These are phyloP conservation scores for Albula glossodonta DNA, from an alignment of 2,113 vertebrate species.

Conservation along the genomic window DNA sequence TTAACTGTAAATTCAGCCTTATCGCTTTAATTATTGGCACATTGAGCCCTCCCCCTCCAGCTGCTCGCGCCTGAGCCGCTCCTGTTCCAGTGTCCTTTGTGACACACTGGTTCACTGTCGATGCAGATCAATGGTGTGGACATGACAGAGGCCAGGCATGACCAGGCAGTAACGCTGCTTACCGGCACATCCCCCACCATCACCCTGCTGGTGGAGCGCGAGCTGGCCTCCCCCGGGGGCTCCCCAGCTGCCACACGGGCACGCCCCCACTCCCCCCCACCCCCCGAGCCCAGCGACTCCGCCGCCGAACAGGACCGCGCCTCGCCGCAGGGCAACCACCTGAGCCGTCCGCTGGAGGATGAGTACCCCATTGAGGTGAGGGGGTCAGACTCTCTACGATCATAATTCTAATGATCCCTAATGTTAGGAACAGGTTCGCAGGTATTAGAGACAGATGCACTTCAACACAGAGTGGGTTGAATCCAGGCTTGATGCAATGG, in stretches of 20 bases:
- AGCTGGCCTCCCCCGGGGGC: constrained; percentile 64
- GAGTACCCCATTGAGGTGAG: constrained; percentile 94
- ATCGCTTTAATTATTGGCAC: no score
- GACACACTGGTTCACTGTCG: constrained; percentile 60
- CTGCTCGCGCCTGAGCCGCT: neutral
- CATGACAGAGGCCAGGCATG: constrained; percentile 97
- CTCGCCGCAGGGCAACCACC: constrained; percentile 58
- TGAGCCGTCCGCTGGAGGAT: constrained; percentile 71
- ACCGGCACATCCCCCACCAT: constrained; percentile 93
- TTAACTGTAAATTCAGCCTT: no score
- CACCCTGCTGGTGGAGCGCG: constrained; percentile 88
- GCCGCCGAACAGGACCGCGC: constrained; percentile 66
- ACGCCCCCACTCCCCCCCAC: constrained; percentile 75
- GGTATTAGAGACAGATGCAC: no score
- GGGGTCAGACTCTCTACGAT: neutral
- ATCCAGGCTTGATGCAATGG: no score
- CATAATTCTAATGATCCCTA: no score
- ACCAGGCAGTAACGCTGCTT: constrained; percentile 97
- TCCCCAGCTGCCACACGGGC: constrained; percentile 52
- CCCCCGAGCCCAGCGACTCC: constrained; percentile 66
- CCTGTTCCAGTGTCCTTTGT: neutral
- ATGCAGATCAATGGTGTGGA: constrained; percentile 98
- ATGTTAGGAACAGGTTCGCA: no score
- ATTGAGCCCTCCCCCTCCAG: neutral
- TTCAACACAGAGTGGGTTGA: no score